Base-by-base conservation (phyloP, 2,797 vertebrate genomes). In the Lutjanus campechanus region DNA sequence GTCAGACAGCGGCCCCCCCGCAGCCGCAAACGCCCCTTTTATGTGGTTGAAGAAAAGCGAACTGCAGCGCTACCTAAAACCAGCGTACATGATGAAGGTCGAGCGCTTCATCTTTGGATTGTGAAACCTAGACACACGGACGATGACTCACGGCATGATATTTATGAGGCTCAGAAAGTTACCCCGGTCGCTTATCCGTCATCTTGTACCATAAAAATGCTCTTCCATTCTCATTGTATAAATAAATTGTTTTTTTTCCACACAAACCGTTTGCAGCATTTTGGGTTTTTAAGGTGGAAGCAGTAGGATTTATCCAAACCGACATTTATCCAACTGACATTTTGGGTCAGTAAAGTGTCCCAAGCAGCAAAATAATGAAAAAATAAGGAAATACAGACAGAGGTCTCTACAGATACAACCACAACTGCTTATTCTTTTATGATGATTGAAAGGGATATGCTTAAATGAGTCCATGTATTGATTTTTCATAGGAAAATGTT, bases 31-130 rank as follows among this genome's bases (percentile, higher is more conserved):
- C 84, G 63, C 81, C 76, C 50, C 88, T 83, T 49, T 93, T 91
- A n/a, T 96, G 20, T 99, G 98, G 98, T 92, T 96, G 91, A 96
- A 93, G 81, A 97, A 96, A 83, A 95, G 95, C 0, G 98, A 99
- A 89, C 90, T 99, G 88, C 95, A 95, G 67, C 91, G 94, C 86
- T 98, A 97, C 85, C 93, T 99, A 91, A 97, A 96, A 73, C 95
- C 96, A 0, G 94, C 95, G 9, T 99, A 99, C 92, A 82, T 96
- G 90, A 95, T 93, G 75, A 97, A 97, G 94, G 96, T 99, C 16
- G 91, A 93, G 19, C 91, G 72, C 60, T 98, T 99, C 91, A 78
- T 99, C 67, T 77, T 97, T 88, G 89, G 91, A 86, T 76, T 96
- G 77, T 98, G 90, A 97, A 5, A 1, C 8, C 22, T 11, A 13